phyloP scores from a whole-genome alignment of 2,888 invertebrate species.

The Oligia fasciuncula region DNA sequence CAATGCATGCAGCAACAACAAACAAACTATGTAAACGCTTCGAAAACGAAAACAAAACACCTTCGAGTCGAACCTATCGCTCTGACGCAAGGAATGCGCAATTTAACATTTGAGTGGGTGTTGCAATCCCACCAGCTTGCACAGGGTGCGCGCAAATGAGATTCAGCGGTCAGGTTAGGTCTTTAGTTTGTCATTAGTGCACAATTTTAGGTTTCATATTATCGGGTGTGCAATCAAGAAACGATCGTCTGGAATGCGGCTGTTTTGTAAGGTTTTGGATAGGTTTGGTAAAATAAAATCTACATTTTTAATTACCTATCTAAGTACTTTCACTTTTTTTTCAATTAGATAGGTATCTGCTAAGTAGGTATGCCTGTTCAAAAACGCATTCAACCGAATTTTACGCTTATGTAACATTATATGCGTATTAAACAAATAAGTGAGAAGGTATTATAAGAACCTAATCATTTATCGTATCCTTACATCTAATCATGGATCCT shows the following conservation, averaged over 20 bases:
- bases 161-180: slow-evolving; percentile 55
- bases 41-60: slow-evolving; percentile 57
- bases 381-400: slow-evolving; percentile 3
- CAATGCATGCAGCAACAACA: slow-evolving; percentile 45
- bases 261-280: slow-evolving; percentile 23
- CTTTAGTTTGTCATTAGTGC: slow-evolving; percentile 49
- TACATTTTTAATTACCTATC: slow-evolving; percentile 8
- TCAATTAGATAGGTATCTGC: not conserved
- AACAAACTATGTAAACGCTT: slow-evolving; percentile 41
- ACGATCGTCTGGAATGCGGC: slow-evolving; percentile 39
- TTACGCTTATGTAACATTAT: not conserved
- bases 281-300: not conserved
- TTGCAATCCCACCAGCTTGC: slow-evolving; percentile 52
- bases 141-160: slow-evolving; percentile 52
- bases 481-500: slow-evolving; percentile 43
- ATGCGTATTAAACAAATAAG: not conserved
- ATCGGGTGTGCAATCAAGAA: slow-evolving; percentile 37
- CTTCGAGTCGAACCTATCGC: slow-evolving; percentile 57
- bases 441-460: slow-evolving; percentile 14
- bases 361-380: too few species aligned
- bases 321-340: slow-evolving; percentile 22
- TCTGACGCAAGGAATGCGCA: slow-evolving; percentile 71
- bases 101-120: slow-evolving; percentile 70
- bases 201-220: slow-evolving; percentile 29
- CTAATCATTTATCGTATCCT: slow-evolving; percentile 31